Conservation (phyloP, 2,888 invertebrate genomes). For the Asteroscopus sphinx region DNA sequence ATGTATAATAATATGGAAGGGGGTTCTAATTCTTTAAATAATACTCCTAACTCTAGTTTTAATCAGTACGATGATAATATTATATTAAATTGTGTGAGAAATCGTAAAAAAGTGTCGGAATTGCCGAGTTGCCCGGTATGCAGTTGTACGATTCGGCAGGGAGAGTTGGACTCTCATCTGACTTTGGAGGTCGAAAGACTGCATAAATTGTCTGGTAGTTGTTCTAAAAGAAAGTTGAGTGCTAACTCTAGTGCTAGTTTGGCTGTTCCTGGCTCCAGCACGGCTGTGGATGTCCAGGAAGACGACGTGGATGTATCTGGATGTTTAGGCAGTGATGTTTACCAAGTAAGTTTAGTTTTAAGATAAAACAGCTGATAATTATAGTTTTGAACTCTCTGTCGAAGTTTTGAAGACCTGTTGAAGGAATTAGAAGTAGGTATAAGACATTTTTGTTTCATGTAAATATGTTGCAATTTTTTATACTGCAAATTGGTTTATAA, state of each 20-base stretch:
- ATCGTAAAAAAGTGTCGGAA: constrained; percentile 91
- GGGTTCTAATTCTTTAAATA: constrained; percentile 74
- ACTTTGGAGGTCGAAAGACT: constrained; percentile 92
- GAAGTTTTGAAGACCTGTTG: not conserved
- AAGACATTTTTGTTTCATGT: too few species aligned
- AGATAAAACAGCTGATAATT: not conserved
- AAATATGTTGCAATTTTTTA: too few species aligned
- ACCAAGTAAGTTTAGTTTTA: constrained; percentile 71
- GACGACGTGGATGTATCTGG: constrained; percentile 82
- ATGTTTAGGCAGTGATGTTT: constrained; percentile 83
- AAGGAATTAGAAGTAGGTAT: too few species aligned
- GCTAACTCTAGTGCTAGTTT: constrained; percentile 69
- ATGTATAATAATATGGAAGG: constrained; percentile 86
- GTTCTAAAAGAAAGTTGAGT: constrained; percentile 80
- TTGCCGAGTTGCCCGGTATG: constrained; percentile 96
- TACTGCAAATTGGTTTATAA: too few species aligned
- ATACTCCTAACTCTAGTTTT: constrained; percentile 68
- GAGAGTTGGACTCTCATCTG: constrained; percentile 96
- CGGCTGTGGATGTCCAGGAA: constrained; percentile 60
- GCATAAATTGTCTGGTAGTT: constrained; percentile 75
- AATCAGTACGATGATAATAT: constrained; percentile 81
- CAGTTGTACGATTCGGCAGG: constrained; percentile 94
- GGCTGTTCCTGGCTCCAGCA: constrained; percentile 61
- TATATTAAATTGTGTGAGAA: constrained; percentile 87
- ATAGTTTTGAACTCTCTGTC: not conserved